phyloP scores from a whole-genome alignment of 2,113 vertebrate species.

The Melanerpes formicivorus region DNA sequence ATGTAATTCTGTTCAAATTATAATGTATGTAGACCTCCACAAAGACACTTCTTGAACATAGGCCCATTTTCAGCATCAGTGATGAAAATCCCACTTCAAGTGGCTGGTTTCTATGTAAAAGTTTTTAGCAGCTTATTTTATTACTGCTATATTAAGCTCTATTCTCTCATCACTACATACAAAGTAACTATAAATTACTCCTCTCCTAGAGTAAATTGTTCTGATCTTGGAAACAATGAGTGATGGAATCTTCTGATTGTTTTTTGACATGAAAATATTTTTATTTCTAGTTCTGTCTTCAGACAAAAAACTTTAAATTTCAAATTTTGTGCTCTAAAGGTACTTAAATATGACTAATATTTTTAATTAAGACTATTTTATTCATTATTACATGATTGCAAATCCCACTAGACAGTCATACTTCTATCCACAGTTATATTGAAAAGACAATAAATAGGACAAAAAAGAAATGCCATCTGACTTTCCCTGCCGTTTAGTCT shows the following conservation, averaged over 20 bases:
- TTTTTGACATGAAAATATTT: background rate
- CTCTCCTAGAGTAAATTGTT: background rate
- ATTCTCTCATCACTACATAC: background rate
- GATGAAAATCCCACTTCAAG: background rate
- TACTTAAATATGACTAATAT: background rate
- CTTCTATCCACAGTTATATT: background rate
- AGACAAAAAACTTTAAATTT: background rate
- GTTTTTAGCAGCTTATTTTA: slow-evolving; percentile 30
- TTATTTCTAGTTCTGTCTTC: background rate
- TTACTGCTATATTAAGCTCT: background rate
- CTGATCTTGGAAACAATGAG: background rate
- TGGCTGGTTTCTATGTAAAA: background rate
- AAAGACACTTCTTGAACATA: background rate
- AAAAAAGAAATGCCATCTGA: background rate
- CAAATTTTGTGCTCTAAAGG: background rate
- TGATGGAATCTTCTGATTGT: background rate
- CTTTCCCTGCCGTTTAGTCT: background rate
- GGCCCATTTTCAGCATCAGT: background rate
- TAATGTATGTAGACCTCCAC: background rate
- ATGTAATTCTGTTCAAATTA: background rate
- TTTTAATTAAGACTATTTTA: background rate
- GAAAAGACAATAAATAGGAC: background rate
- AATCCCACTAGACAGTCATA: background rate
- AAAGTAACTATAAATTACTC: background rate
- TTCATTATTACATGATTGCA: background rate